These are phyloP conservation scores for Torymus auratus DNA, from an alignment of 2,888 invertebrate genomes.

Conservation along the genomic window DNA sequence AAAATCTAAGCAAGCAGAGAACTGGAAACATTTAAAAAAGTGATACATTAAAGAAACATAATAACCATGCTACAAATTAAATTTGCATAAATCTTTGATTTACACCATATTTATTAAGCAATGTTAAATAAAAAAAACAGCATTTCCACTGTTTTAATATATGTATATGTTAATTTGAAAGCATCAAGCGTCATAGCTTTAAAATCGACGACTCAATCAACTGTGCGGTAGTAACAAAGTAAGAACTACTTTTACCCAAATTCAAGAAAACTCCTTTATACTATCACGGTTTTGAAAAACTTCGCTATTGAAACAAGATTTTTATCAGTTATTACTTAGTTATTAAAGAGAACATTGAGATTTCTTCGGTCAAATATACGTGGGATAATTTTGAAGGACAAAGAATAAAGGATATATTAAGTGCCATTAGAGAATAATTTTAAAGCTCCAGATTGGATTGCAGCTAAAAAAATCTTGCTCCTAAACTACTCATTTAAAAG, in stretches of 20 bases:
- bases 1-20: conserved; percentile 21
- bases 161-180: conserved; percentile 45
- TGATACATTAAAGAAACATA: conserved; percentile 24
- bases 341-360: conserved; percentile 26
- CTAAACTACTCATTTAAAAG: conserved; percentile 12
- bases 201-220: conserved; percentile 60
- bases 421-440: neutral
- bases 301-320: neutral
- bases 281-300: conserved; percentile 9
- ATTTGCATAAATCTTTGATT: neutral
- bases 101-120: conserved; percentile 3
- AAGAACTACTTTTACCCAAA: conserved; percentile 42
- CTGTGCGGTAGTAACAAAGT: conserved; percentile 48
- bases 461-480: conserved; percentile 16
- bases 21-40: conserved; percentile 20
- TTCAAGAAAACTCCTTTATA: conserved; percentile 22
- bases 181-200: conserved; percentile 58
- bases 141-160: conserved; percentile 50
- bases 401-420: conserved; percentile 16
- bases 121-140: conserved; percentile 28
- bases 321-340: conserved; percentile 19
- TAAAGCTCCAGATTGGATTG: no score
- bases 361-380: conserved; percentile 32
- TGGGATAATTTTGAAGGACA: conserved; percentile 30
- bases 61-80: conserved; percentile 41